Evolutionary conservation across 1,140 invertebrate species (phyloP), one percentile per base, ranked within the genome.

Genomic region (Tetranychus cinnabarinus): DNA sequence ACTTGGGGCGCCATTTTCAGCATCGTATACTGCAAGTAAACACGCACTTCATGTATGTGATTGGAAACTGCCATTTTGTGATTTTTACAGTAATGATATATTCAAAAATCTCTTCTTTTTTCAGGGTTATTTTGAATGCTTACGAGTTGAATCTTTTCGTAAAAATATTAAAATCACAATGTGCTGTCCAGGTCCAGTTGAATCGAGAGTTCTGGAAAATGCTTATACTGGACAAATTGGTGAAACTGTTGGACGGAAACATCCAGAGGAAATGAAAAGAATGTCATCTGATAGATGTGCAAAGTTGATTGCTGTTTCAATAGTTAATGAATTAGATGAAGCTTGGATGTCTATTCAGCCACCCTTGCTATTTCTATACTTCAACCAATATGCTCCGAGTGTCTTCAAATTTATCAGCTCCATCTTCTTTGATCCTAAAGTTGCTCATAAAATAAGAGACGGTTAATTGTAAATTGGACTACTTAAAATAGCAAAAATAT

Each of bases 11-110:
- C 84, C 86, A 52, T 81, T 76, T 71, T 88, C 85, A 5, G 81
- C 75, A 31, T 80, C 81, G 0, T 91, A 91, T 69, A 82, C 80
- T 58, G 86, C 76, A 10, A 76, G 82, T 1, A 91, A 91, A 72
- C 81, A 84, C 72, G 85, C 86, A 1, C 67, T 90, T 52, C 84
- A 89, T 68, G 85, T 86, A 74, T 73, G 72, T 70, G 42, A 31
- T 46, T 33, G 23, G 39, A 13, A n/a, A 54, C 39, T 55, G 23
- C 0, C 23, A 23, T 23, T 63, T 39, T 47, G 1, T 12, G 34
- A 4, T 42, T 46, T 34, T 59, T 4, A 58, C 12, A 31, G 34
- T 60, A 31, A 58, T 59, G 12, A n/a, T 23, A 23, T 61, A 13
- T 33, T 13, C 7, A 7, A 54, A 34, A 56, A 39, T 47, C 3